Percentiles rank a stretch among this genome's conserved stretches.
Conservation (phyloP, 2,113 vertebrate species). For the Anthoscopus minutus region DNA sequence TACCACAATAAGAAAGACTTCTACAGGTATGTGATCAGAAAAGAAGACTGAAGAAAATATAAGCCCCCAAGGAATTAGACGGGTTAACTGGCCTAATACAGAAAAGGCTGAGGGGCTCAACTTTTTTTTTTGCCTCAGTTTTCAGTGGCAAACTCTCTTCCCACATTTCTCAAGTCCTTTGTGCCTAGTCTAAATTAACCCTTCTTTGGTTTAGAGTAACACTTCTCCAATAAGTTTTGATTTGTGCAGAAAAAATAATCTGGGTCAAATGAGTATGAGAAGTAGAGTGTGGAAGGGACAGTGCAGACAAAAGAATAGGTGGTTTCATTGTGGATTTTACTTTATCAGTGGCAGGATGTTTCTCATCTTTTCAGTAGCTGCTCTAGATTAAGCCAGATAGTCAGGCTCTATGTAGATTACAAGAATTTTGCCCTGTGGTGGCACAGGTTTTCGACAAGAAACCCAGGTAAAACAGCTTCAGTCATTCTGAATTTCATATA, state of each 20-base stretch:
- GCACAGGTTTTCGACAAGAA: neutral
- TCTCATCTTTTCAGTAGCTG: neutral
- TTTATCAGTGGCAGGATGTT: neutral
- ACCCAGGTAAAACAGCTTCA: neutral
- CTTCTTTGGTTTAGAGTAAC: neutral
- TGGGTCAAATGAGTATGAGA: neutral
- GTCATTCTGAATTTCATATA: neutral
- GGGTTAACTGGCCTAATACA: neutral
- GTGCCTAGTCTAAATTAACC: neutral
- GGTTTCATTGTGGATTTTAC: neutral
- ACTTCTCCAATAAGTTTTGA: neutral
- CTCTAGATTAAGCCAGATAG: neutral
- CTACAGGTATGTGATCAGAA: neutral
- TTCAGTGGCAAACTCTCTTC: neutral
- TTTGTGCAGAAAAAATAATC: neutral
- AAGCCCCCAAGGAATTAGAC: neutral
- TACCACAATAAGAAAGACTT: neutral
- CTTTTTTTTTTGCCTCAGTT: neutral
- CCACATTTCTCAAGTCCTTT: neutral
- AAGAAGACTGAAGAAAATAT: neutral
- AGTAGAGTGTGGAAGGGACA: neutral
- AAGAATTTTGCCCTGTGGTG: neutral
- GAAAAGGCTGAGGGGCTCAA: neutral
- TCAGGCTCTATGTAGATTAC: neutral
- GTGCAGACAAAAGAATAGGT: neutral